Conservation (phyloP, 2,888 invertebrate species). For the Anarsia innoxiella region DNA sequence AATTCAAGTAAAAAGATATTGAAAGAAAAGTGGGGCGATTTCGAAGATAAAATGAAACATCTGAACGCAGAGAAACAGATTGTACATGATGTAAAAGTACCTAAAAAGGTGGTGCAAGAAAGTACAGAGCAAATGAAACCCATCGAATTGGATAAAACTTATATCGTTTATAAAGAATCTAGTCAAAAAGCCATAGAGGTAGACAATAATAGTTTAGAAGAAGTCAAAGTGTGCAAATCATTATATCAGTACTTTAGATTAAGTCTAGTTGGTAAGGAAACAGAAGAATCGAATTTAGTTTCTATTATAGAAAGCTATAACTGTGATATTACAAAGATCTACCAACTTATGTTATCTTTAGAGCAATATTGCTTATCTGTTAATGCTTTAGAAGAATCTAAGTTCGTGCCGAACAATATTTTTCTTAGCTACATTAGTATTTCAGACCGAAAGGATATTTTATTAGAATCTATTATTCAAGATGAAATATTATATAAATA, state of each 20-base stretch:
- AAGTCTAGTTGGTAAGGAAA: conserved; percentile 57
- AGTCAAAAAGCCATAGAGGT: conserved; percentile 59
- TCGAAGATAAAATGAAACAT: conserved; percentile 67
- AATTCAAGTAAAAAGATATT: conserved; percentile 68
- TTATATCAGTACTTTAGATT: conserved; percentile 64
- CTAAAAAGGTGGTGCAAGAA: conserved; percentile 34
- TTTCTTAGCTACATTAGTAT: conserved; percentile 56
- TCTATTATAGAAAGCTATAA: conserved; percentile 50
- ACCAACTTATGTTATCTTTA: conserved; percentile 51
- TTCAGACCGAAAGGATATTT: conserved; percentile 34
- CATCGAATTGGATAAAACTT: conserved; percentile 30
- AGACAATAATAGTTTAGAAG: conserved; percentile 46
- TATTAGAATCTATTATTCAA: conserved; percentile 46
- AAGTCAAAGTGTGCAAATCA: conserved; percentile 48
- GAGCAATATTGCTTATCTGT: conserved; percentile 60
- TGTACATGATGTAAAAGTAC: conserved; percentile 25
- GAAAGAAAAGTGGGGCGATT: conserved; percentile 72
- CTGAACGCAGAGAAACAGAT: conserved; percentile 41
- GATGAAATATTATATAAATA: conserved; percentile 64
- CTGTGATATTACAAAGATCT: conserved; percentile 67
- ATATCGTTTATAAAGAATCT: conserved; percentile 65
- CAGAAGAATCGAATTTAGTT: conserved; percentile 58
- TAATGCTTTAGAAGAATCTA: conserved; percentile 51
- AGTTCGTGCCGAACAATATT: conserved; percentile 54
- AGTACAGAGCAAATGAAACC: conserved; percentile 29